Percentiles rank a stretch among this genome's conserved stretches.
Evolutionary conservation across 2,888 invertebrate species (phyloP).

Genomic region (Drosophila fungiperda): DNA sequence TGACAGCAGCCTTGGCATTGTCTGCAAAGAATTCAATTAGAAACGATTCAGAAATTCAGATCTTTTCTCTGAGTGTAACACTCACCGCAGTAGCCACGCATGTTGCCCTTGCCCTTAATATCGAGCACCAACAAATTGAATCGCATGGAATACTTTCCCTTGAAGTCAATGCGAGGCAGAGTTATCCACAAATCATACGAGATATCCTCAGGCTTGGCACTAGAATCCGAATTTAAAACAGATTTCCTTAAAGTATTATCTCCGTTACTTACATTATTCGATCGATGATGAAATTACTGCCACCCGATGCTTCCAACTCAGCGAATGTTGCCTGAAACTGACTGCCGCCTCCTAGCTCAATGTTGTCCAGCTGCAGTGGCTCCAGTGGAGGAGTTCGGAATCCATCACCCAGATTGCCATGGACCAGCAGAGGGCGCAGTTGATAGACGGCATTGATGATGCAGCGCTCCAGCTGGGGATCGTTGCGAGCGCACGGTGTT

Average conservation of each 20-base stretch:
- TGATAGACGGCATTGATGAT: slow-evolving; percentile 82
- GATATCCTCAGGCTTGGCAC: slow-evolving; percentile 81
- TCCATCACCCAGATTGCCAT: slow-evolving; percentile 84
- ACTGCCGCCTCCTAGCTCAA: slow-evolving; percentile 81
- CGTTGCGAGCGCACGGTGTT: slow-evolving; percentile 83
- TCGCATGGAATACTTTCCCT: slow-evolving; percentile 83
- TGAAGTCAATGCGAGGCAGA: slow-evolving; percentile 83
- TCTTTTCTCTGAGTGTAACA: background rate
- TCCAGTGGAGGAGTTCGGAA: slow-evolving; percentile 83
- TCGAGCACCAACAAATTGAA: slow-evolving; percentile 83
- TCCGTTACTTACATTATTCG: slow-evolving; percentile 78
- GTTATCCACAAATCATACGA: slow-evolving; percentile 83
- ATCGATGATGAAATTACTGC: slow-evolving; percentile 84
- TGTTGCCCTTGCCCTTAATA: slow-evolving; percentile 83
- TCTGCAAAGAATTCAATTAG: slow-evolving; percentile 54
- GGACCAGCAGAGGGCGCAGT: slow-evolving; percentile 80
- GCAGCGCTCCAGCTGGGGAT: slow-evolving; percentile 83
- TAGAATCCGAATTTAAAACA: slow-evolving; percentile 38
- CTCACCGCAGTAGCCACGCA: slow-evolving; percentile 83
- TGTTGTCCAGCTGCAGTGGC: slow-evolving; percentile 83
- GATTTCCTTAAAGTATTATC: background rate
- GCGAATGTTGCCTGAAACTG: slow-evolving; percentile 84
- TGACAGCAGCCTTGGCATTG: slow-evolving; percentile 83
- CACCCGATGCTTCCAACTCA: slow-evolving; percentile 82
- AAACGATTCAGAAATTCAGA: background rate